Conservation (phyloP, 2,888 invertebrate genomes). For the Leucania comma region DNA sequence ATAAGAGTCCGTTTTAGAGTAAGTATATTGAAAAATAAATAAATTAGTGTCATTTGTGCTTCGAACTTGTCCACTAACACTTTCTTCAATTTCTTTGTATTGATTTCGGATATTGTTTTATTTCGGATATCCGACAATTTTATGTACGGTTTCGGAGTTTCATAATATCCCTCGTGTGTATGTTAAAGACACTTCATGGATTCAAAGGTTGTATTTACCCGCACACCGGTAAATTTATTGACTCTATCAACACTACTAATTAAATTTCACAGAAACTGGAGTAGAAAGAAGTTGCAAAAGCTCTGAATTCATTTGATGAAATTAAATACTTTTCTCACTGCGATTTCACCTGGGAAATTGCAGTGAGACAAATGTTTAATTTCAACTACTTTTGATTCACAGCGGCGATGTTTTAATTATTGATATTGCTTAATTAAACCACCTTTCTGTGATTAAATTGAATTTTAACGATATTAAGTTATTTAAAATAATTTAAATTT, state of each 20-base stretch:
- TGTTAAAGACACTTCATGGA: too few species aligned
- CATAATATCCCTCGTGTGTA: too few species aligned
- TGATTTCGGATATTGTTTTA: too few species aligned
- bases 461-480: neutral
- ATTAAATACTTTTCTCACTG: slow-evolving; percentile 24
- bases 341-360: slow-evolving; percentile 17
- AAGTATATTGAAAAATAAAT: too few species aligned
- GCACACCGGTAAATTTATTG: neutral
- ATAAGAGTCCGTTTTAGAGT: too few species aligned
- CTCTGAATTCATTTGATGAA: slow-evolving; percentile 11
- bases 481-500: neutral
- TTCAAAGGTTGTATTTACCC: too few species aligned
- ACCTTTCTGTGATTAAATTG: neutral
- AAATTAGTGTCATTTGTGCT: too few species aligned
- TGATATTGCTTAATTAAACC: neutral
- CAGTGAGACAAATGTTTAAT: too few species aligned
- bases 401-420: slow-evolving; percentile 14
- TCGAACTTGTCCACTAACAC: too few species aligned
- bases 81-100: too few species aligned
- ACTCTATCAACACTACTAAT: slow-evolving; percentile 4
- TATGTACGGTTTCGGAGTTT: too few species aligned
- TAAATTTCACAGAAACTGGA: neutral
- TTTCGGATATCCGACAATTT: too few species aligned
- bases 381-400: neutral
- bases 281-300: neutral